Base-by-base conservation (phyloP, 2,113 vertebrate genomes). In the Chlorodrepanis virens region DNA sequence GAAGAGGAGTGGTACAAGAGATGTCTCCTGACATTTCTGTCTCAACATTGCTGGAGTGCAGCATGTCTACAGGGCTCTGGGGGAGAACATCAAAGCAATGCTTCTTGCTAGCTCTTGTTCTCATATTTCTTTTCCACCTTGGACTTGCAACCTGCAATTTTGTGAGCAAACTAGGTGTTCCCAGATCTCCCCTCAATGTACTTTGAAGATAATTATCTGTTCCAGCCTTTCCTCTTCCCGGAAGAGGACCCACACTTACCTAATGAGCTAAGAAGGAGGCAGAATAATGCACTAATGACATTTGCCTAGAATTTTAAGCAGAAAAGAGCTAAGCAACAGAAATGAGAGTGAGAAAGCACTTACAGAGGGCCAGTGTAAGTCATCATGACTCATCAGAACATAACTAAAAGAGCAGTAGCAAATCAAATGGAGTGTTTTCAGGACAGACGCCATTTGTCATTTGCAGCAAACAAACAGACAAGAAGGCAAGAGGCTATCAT, bases 301-400 rank as follows among this genome's bases (percentile, higher is more conserved):
- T 95, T 93, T 92, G 45, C 64, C 70, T 59, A 89, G 33, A 29
- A 45, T 88, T 86, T 69, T 53, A 80, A 90, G 33, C 45, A 80
- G 33, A 65, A 25, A 72, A 35, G 33, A 76, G 15, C 71, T 83
- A 87, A 76, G 54, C 6, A 93, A n/a, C 63, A 93, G 47, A 88
- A 79, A 82, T 2, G 1, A 76, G n/a, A 83, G 18, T 76, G 76
- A 3, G 7, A 76, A 93, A 93, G 45, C n/a, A 83, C n/a, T 93
- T 87, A 81, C 21, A 86, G n/a, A 70, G 19, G 47, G 71, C 50
- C 24, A 59, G 21, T 20, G 25, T 89, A 96, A 93, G 83, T 91
- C 86, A 90, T 83, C 64, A 11, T 94, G 83, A 93, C 50, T 96
- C 95, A 96, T 93, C 64, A 81, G 16, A 70, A 83, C 14, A 1